Evolutionary conservation across 2,113 vertebrate species (phyloP), one percentile per base, ranked within the genome.

Genomic region (Myotis yumanensis): DNA sequence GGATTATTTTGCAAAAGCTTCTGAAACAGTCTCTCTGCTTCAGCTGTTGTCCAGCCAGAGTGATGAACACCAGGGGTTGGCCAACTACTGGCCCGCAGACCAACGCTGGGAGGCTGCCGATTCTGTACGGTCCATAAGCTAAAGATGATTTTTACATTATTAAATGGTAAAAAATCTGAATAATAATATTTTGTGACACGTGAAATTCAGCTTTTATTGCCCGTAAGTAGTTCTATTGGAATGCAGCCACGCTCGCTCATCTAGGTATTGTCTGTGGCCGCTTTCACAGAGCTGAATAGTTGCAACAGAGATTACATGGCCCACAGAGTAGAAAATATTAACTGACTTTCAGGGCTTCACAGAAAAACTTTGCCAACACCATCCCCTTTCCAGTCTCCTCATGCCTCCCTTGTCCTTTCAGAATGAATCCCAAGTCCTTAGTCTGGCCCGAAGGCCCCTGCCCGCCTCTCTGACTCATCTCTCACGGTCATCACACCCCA

Each of bases 131-230:
- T 52, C n/a, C 35, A 30, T 32, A 48, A 90, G 37, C 76, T 75
- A 62, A 75, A 93, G 72, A 59, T 23, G 23, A 52, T 76, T 93
- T 91, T 93, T 59, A 52, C 15, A 23, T 92, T 75, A 79, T 86
- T 90, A 90, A 96, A 79, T 43, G 32, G 64, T 94, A 4, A 2
- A 14, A 92, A 82, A 18, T 17, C 66, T 48, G 22, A 69, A 82
- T 52, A 81, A 54, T 91, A 89, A 84, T 72, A 90, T 68, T 90
- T 93, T 77, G 46, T 95, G 77, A 87, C 46, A 92, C 10, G 79
- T n/a, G 86, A 51, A 40, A 92, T 95, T 93, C 48, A 72, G 64
- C 66, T 94, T 82, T 93, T 69, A 85, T 69, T 68, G 51, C 37
- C 64, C 43, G 5, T 73, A 90, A 25, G 59, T 64, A n/a, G 69